These are phyloP conservation scores for Anoplopoma fimbria DNA, from an alignment of 2,113 vertebrate genomes.

Conservation along the genomic window DNA sequence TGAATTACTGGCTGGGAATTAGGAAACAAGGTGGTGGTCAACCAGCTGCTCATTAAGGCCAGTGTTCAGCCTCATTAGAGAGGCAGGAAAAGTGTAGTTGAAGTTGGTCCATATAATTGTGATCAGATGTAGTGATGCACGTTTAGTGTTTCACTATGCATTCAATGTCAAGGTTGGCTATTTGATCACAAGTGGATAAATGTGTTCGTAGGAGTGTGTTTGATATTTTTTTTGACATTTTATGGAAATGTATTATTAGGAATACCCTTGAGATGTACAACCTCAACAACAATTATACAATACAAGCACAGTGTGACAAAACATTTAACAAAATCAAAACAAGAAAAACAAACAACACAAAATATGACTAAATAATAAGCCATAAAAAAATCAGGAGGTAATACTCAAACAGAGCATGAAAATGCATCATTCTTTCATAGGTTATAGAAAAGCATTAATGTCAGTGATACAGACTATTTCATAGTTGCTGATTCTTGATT, in stretches of 20 bases:
- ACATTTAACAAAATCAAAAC: no score
- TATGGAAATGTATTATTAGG: no score
- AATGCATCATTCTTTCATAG: no score
- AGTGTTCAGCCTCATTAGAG: conserved; percentile 5
- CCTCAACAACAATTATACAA: no score
- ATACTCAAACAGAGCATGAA: no score
- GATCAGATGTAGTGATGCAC: not conserved
- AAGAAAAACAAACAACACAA: no score
- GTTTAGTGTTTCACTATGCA: not conserved
- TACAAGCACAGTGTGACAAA: no score
- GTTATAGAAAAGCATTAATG: no score
- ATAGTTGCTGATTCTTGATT: not conserved
- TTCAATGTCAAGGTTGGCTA: not conserved
- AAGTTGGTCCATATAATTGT: not conserved
- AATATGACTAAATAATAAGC: no score
- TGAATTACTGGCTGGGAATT: conserved; percentile 53
- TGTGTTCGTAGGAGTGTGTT: not conserved
- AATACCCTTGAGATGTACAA: no score
- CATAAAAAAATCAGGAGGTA: no score
- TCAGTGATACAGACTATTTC: conserved; percentile 13
- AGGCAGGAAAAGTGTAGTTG: conserved; percentile 8
- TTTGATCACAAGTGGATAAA: conserved; percentile 30
- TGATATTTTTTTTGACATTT: no score
- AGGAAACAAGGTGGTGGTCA: conserved; percentile 36
- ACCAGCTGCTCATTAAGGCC: not conserved